Percentiles rank a stretch among this genome's conserved stretches.
These are phyloP conservation scores for Ceuthmochares aereus DNA, from an alignment of 2,113 vertebrate species.

Conservation along the genomic window DNA sequence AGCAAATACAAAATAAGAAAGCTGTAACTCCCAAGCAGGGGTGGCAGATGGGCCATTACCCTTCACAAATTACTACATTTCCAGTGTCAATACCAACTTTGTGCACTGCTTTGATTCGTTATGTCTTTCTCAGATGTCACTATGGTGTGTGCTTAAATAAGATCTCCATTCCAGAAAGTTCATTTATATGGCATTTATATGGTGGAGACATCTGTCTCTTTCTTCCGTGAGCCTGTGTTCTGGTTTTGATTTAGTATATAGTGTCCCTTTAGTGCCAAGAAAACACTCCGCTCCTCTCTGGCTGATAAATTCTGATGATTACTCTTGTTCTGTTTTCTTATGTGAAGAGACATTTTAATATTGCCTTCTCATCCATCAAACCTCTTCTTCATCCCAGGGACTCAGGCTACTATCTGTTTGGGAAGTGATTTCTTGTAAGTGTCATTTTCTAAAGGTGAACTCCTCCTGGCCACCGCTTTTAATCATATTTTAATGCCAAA, in stretches of 20 bases:
- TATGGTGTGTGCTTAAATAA: slow-evolving; percentile 4
- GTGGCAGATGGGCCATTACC: background rate
- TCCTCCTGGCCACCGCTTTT: slow-evolving; percentile 49
- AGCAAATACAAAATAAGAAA: background rate
- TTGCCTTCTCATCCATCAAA: slow-evolving; percentile 70
- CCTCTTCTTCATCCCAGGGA: slow-evolving; percentile 46
- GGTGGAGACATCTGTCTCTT: slow-evolving; percentile 26
- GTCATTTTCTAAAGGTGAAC: slow-evolving; percentile 64
- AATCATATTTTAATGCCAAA: slow-evolving; percentile 70
- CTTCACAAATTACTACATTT: background rate
- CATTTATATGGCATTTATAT: slow-evolving; percentile 50
- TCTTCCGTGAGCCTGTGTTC: slow-evolving; percentile 1
- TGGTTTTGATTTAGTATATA: slow-evolving; percentile 62
- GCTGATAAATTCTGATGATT: slow-evolving; percentile 75
- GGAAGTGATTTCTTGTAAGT: slow-evolving; percentile 61
- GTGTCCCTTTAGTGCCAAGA: slow-evolving; percentile 54
- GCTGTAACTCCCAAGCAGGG: background rate
- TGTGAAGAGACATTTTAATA: slow-evolving; percentile 69
- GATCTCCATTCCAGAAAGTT: slow-evolving; percentile 25
- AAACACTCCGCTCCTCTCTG: slow-evolving; percentile 60
- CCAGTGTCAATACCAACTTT: background rate
- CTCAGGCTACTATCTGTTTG: slow-evolving; percentile 27
- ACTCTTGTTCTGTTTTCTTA: slow-evolving; percentile 69
- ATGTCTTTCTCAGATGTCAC: slow-evolving; percentile 37
- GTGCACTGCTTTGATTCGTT: background rate